Percentiles rank a stretch among this genome's conserved stretches.
phyloP scores from a whole-genome alignment of 2,888 invertebrate genomes.

The Microctonus hyperodae region DNA sequence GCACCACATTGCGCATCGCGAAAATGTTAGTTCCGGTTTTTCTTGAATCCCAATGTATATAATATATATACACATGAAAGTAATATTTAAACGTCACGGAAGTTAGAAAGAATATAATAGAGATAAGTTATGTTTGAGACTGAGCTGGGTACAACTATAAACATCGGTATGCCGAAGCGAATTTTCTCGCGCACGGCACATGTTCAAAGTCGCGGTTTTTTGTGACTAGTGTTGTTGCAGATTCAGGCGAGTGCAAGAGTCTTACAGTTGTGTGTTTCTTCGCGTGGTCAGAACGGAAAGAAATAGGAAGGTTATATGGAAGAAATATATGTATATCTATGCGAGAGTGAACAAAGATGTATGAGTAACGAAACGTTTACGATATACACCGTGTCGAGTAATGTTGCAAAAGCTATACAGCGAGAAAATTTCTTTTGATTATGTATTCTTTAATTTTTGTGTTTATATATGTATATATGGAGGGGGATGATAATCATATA shows the following conservation, averaged over 20 bases:
- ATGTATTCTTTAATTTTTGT: too few species aligned
- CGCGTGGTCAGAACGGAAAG: not conserved
- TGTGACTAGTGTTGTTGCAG: not conserved
- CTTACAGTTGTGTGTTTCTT: not conserved
- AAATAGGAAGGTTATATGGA: not conserved
- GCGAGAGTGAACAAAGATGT: conserved; percentile 21
- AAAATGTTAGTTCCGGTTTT: not conserved
- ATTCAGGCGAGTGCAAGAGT: not conserved
- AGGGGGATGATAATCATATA: not conserved
- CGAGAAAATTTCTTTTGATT: not conserved
- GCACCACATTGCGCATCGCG: not conserved
- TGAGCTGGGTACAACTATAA: conserved; percentile 9
- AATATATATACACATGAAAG: not conserved
- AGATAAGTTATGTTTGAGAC: conserved; percentile 16
- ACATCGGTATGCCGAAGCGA: conserved; percentile 15
- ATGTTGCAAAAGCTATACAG: not conserved
- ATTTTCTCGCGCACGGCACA: conserved; percentile 24
- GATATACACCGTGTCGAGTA: not conserved
- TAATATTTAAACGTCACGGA: conserved; percentile 3
- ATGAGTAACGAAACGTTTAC: conserved; percentile 7
- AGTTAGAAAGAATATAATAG: conserved; percentile 11
- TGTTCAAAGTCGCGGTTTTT: conserved; percentile 24
- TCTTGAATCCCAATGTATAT: too few species aligned
- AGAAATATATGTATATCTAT: conserved; percentile 20
- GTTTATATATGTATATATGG: not conserved